Base-by-base conservation (phyloP, 2,888 invertebrate genomes). In the Selenia dentaria region DNA sequence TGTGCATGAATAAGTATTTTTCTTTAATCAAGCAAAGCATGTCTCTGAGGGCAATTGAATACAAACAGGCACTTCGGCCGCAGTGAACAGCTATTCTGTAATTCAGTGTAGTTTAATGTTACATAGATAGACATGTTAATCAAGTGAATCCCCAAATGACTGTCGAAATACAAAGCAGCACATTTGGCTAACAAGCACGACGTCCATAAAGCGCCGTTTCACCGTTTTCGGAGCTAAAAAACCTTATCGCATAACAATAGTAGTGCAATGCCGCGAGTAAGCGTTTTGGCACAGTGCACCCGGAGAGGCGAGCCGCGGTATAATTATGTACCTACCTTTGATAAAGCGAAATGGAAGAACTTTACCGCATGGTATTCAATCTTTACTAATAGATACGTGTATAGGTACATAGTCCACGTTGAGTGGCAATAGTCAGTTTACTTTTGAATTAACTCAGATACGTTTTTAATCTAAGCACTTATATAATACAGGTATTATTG, bases 201-300 rank as follows among this genome's bases (percentile, higher is more conserved):
- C 50, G 38, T 50, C 39, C 54, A 44, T 54, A 57, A 57, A 57
- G 47, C 46, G 51, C 33, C 43, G 43, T 54, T 46, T 42, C 46
- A 44, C 50, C 48, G 46, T 54, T 54, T 46, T 46, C 22, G 48
- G 37, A 33, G 41, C 43, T 45, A 57, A 54, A 54, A 58, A 57
- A 51, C 51, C 46, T 54, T 54, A 51, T 55, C 53, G 54, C 37
- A 48, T 60, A 64, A 70, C 74, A 65, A 66, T 72, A 69, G 82
- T 85, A 65, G 67, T 61, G 54, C 61, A 64, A 74, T 70, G 75
- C 71, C 76, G 80, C 83, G 84, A 85, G 79, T 84, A 87, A 86
- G 84, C 87, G 88, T 85, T 87, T 88, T 86, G 85, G 87, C 85
- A 86, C 87, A 84, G 83, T 77, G 83, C 83, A 79, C 84, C 70